Conservation (phyloP, 2,797 vertebrate genomes). For the Oceanodroma leucorhoa region DNA sequence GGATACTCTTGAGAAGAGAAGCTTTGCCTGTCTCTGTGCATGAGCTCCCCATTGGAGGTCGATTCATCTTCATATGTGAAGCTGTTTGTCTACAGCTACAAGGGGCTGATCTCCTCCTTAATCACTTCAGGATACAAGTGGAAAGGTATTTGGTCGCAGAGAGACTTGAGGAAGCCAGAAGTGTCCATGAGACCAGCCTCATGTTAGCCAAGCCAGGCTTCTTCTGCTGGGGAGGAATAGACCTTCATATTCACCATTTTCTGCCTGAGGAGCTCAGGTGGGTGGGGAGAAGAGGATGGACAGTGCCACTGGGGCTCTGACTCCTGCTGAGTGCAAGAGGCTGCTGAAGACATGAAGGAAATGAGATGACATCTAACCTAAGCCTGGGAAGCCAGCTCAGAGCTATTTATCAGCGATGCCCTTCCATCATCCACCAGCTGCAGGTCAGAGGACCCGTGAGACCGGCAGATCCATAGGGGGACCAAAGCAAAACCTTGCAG, state of each 20-base stretch:
- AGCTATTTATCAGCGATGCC: fast-evolving
- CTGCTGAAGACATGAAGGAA: neutral
- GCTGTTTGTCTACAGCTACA: neutral
- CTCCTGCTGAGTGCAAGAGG: neutral
- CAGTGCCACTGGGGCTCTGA: neutral
- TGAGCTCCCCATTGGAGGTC: neutral
- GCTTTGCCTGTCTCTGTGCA: neutral
- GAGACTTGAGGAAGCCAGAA: neutral
- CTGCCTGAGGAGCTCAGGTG: neutral
- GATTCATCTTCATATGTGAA: neutral
- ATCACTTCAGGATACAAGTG: neutral
- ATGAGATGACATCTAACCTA: neutral
- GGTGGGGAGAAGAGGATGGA: neutral
- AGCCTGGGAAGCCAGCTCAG: neutral
- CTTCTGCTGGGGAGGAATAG: neutral
- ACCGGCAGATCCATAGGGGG: neutral
- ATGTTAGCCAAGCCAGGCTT: neutral
- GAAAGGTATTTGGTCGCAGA: neutral
- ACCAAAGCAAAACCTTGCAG: neutral
- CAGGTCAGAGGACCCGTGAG: neutral
- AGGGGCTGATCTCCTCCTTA: neutral
- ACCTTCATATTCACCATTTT: neutral
- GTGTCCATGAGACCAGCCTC: neutral
- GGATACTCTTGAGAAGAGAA: neutral
- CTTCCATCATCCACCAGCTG: neutral